Conservation (phyloP, 2,797 vertebrate species). For the Sphenopsis melanotis region DNA sequence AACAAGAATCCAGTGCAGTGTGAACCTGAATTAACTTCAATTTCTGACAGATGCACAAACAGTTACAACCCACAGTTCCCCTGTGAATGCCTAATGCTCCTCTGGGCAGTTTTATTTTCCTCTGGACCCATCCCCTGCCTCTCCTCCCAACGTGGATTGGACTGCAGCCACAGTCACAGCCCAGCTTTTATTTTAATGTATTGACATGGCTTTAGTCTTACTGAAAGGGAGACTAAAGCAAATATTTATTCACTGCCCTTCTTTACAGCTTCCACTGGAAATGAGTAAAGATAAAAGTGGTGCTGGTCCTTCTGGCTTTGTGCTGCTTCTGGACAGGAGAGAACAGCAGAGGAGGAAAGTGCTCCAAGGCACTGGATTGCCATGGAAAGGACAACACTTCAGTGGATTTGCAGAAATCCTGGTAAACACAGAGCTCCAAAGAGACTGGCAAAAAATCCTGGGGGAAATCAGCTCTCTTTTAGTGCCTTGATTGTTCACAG, state of each 20-base stretch:
- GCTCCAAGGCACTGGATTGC: not conserved
- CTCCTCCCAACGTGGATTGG: not conserved
- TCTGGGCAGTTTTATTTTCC: not conserved
- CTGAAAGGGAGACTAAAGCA: not conserved
- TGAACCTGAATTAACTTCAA: not conserved
- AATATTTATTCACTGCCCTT: not conserved
- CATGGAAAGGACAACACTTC: not conserved
- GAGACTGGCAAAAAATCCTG: not conserved
- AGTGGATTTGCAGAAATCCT: not conserved
- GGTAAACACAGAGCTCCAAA: not conserved
- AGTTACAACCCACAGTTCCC: not conserved
- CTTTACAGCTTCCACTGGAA: not conserved
- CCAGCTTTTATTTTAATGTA: not conserved
- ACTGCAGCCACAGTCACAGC: not conserved
- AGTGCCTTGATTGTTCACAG: not conserved
- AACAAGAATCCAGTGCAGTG: not conserved
- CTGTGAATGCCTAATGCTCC: not conserved
- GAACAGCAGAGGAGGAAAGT: not conserved
- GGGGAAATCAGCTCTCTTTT: not conserved
- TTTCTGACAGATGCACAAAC: not conserved
- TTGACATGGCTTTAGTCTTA: not conserved
- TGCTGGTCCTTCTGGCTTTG: not conserved
- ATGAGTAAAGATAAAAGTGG: not conserved
- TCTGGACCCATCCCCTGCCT: not conserved
- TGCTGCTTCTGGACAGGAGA: not conserved